Evolutionary conservation across 2,113 vertebrate genomes (phyloP), one percentile per base, ranked within the genome.

Genomic region (Struthio camelus): DNA sequence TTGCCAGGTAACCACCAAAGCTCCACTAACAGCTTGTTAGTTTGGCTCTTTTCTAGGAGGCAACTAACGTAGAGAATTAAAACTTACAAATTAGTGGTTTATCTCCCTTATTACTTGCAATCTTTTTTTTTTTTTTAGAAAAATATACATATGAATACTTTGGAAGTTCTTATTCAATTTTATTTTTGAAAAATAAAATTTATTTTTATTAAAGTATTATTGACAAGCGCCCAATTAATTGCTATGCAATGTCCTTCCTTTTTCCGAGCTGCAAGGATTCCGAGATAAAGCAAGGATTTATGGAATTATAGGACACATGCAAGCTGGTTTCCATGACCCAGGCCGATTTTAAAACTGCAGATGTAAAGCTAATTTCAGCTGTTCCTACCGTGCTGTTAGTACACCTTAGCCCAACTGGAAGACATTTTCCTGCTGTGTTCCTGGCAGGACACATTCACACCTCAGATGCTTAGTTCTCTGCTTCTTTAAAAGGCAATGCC

Each of bases 311-410:
- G 15, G 59, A 90, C 28, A 95, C 62, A 24, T 46, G 7, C 14
- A 11, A 75, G 16, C 61, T 32, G 28, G 14, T 59, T 67, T 42
- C 62, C 53, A 46, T 10, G 22, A 94, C 87, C 25, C 61, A 79
- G 83, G 61, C 80, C 77, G 90, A 36, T 77, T 81, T 75, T 71
- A 87, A 93, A 85, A 81, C 19, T 87, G 42, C 25, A 90, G 46
- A 66, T 70, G 69, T 48, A 88, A 91, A 94, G 69, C 70, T 91
- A 64, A 83, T 95, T 96, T 97, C 80, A 89, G 46, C 32, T 62
- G 30, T 36, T 80, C 76, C 78, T 93, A 38, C 80, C 89, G 77
- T 89, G 75, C 53, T 96, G 75, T 95, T 75, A 65, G 93, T 75
- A 62, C 42, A 44, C 67, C 34, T 94, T 67, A 78, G 27, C 50